Percentiles rank a stretch among this genome's conserved stretches.
Conservation (phyloP, 2,888 invertebrate species). For the Chrysomela aeneicollis region DNA sequence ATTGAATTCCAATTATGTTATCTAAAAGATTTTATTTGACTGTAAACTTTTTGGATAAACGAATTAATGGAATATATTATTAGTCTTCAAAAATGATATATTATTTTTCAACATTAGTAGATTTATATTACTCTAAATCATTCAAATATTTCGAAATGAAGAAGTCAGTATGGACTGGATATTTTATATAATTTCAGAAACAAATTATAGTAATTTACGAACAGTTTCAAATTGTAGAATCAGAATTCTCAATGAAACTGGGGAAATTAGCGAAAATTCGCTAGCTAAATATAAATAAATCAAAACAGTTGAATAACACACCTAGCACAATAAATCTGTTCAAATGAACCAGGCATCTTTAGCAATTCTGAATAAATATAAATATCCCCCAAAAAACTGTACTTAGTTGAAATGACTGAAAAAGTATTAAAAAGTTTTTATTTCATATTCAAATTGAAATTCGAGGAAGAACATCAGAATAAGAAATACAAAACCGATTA, state of each 20-base stretch:
- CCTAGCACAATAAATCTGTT: background rate
- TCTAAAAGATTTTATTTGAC: too few relatives aligned
- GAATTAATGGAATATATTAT: too few relatives aligned
- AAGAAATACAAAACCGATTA: background rate
- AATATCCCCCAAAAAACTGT: conserved; percentile 31
- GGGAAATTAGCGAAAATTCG: background rate
- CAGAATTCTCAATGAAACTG: background rate
- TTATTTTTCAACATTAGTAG: too few relatives aligned
- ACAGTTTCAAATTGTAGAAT: background rate
- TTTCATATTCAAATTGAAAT: background rate
- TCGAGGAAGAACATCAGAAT: background rate
- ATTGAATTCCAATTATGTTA: too few relatives aligned
- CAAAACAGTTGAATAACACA: background rate
- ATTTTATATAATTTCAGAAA: conserved; percentile 23
- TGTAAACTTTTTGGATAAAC: too few relatives aligned
- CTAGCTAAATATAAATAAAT: conserved; percentile 17
- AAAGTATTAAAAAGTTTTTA: conserved; percentile 16
- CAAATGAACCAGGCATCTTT: conserved; percentile 16
- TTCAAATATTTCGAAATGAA: conserved; percentile 10
- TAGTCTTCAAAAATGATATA: too few relatives aligned
- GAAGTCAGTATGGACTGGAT: conserved; percentile 26
- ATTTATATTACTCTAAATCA: too few relatives aligned
- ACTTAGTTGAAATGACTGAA: conserved; percentile 30
- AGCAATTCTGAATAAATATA: conserved; percentile 28
- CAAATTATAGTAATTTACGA: conserved; percentile 9